These are phyloP conservation scores for Paratilapia polleni DNA, from an alignment of 2,113 vertebrate genomes.

Conservation along the genomic window DNA sequence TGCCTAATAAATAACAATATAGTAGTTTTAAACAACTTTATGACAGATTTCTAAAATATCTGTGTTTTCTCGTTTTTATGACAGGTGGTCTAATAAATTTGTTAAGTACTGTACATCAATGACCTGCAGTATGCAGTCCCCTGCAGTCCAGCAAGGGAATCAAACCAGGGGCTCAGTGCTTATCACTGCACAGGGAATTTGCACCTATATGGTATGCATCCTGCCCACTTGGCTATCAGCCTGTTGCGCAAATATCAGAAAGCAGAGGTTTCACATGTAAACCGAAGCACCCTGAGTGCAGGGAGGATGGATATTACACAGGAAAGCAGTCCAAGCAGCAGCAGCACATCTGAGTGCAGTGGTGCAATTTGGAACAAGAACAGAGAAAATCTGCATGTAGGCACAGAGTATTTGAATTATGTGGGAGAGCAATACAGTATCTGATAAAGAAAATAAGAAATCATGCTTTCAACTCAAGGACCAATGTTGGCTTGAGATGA, in stretches of 20 bases:
- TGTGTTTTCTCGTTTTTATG: no score
- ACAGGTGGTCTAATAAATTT: no score
- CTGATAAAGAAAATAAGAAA: not conserved
- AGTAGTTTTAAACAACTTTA: not conserved
- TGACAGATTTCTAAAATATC: no score
- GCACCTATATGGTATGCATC: not conserved
- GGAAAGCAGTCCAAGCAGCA: not conserved
- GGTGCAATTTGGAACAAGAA: not conserved
- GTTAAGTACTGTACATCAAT: not conserved
- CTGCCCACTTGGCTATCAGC: not conserved
- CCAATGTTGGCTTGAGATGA: no score
- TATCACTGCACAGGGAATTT: not conserved
- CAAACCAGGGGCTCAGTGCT: not conserved
- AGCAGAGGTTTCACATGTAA: not conserved
- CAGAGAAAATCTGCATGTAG: not conserved
- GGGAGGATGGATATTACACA: not conserved
- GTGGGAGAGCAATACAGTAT: not conserved
- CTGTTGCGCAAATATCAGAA: not conserved
- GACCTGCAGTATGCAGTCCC: not conserved
- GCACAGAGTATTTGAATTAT: not conserved
- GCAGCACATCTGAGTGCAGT: not conserved
- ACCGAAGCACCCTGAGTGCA: not conserved
- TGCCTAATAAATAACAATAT: not conserved
- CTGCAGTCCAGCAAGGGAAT: not conserved
- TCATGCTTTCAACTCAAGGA: not conserved